These are phyloP conservation scores for Lytechinus variegatus DNA, from an alignment of 35 echinoderm and acorn worm genomes.

Conservation along the genomic window DNA sequence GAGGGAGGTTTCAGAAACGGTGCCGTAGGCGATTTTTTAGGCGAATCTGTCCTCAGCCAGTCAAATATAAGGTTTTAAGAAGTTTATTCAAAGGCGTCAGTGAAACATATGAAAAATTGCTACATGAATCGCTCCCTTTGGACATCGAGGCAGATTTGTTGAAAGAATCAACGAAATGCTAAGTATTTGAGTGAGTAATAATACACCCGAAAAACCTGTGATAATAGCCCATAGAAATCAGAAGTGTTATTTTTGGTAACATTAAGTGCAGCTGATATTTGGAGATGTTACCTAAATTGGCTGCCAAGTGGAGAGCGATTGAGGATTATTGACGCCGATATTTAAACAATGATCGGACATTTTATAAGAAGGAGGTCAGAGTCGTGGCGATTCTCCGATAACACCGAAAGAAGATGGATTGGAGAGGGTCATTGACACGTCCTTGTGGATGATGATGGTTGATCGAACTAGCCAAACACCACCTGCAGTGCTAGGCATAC, in stretches of 20 bases:
- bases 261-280: not conserved
- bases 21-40: no score
- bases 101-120: no score
- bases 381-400: not conserved
- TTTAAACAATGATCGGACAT: not conserved
- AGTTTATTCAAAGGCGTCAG: no score
- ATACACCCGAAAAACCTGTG: not conserved
- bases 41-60: no score
- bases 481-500: not conserved
- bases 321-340: not conserved
- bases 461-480: slow-evolving; percentile 1
- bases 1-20: no score
- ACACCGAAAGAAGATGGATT: not conserved
- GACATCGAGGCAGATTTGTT: not conserved
- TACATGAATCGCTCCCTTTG: no score
- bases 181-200: not conserved
- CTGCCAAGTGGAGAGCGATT: not conserved
- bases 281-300: not conserved
- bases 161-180: not conserved
- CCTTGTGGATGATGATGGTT: not conserved
- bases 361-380: not conserved
- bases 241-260: not conserved
- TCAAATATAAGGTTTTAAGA: no score
- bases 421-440: slow-evolving; percentile 3
- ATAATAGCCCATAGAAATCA: not conserved